Evolutionary conservation across 1,140 invertebrate genomes (phyloP), one percentile per base, ranked within the genome.

Genomic region (Achroia grisella): DNA sequence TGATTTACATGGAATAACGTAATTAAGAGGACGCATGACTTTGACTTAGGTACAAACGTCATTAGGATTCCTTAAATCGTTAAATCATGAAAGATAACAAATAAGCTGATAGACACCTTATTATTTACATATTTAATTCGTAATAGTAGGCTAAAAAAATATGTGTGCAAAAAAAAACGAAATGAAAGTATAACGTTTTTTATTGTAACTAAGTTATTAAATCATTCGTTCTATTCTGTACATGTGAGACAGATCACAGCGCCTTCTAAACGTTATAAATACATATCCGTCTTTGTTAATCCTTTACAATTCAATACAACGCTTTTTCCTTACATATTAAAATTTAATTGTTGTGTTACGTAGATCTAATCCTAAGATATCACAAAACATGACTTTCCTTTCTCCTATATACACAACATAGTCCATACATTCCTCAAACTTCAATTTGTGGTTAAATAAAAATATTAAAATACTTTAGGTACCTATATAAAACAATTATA

Each of bases 381-480:
- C 74, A 78, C 74, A 79, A 74, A 75, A 75, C 59, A 74, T 69
- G 75, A 79, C 72, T 76, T 66, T 71, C 71, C 63, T 71, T 60
- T 64, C 63, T 50, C 39, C 5, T 37, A 37, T 44, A 23, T 23
- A 23, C 17, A 23, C 6, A 2, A 23, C 17, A 3, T 23, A 23
- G 2, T 23, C 2, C 6, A 23, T 23, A 23, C 17, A 23, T 23
- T 23, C 17, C 17, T 6, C 6, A 23, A 23, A 23, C 17, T 23
- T 23, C 2, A 23, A 6, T 23, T 23, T 23, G 6, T 23, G 2
- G 17, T 2, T 23, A 23, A 23, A 23, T 23, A 23, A 23, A 23
- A 23, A 23, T 23, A 23, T 23, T 23, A 2, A 23, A 23, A 23
- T 23, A 23, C 17, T 23, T 2, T 23, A 23, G 17, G 17, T 23